Evolutionary conservation across 2,113 vertebrate species (phyloP), one percentile per base, ranked within the genome.

Genomic region (Argyrosomus japonicus): DNA sequence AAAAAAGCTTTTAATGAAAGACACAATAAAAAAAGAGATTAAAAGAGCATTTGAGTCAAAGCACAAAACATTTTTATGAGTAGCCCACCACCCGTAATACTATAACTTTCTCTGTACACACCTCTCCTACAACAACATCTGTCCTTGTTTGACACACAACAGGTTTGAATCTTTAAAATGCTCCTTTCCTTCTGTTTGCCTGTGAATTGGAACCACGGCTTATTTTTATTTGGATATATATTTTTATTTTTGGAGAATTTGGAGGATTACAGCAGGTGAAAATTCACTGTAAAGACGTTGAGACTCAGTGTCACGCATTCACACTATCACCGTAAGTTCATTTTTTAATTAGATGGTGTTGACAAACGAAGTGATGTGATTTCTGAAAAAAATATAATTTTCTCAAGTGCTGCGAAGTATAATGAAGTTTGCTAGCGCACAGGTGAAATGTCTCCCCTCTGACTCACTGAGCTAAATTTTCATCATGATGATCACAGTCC

Each of bases 391-490:
- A 58, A 32, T 25, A 86, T 70, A 19, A 62, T 81, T 89, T 83
- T 71, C 80, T 77, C 50, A 25, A 83, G 74, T 74, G 70, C 79
- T 74, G 48, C 56, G n/a, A 87, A 87, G 19, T 75, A 77, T 75
- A 78, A 87, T 90, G 78, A 77, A 63, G 79, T 76, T 81, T 0
- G 12, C 47, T 10, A 0, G 68, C 14, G 3, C 53, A 23, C 61
- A 53, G 67, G 74, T 51, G 56, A 68, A 82, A 87, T 73, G 54
- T 79, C 68, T 85, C 86, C 86, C 84, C 79, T 60, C 84, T 79
- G 86, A 89, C 77, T 83, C 56, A 17, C 70, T 70, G 70, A 85
- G 79, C 62, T 25, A 19, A 86, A 82, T 79, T 58, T 86, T 77
- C 67, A 87, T 81, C 67, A 62, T 21, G 54, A 78, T 57, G 64